phyloP scores from a whole-genome alignment of 2,888 invertebrate species.

The Harmothoe impar region DNA sequence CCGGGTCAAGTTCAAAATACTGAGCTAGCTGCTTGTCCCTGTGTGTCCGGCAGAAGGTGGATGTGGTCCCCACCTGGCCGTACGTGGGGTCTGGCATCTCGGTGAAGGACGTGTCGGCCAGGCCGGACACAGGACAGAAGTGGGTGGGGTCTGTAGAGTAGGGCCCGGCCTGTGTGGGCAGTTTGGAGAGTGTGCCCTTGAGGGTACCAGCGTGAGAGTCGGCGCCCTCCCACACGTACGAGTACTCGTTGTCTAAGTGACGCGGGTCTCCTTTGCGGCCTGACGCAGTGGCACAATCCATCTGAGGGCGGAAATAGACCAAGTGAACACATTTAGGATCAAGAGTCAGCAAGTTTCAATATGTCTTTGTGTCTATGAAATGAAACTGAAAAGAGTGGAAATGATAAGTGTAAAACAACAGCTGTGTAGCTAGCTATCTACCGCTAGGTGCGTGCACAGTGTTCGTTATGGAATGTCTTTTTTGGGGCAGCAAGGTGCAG shows the following conservation, averaged over 20 bases:
- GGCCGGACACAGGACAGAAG: constrained; percentile 48
- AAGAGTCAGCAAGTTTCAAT: background rate
- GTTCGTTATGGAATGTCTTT: background rate
- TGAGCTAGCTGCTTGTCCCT: constrained; percentile 48
- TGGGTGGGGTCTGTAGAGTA: constrained; percentile 41
- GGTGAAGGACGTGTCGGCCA: constrained; percentile 58
- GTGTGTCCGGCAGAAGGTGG: constrained; percentile 55
- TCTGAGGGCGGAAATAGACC: constrained; percentile 39
- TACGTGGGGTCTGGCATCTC: constrained; percentile 35
- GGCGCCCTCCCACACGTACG: constrained; percentile 63
- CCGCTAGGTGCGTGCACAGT: background rate
- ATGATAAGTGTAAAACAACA: background rate
- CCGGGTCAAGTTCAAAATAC: constrained; percentile 57
- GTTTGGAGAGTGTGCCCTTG: constrained; percentile 44
- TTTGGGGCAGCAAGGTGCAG: background rate
- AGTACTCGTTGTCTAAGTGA: constrained; percentile 61
- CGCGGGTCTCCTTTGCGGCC: constrained; percentile 12
- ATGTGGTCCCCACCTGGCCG: constrained; percentile 40
- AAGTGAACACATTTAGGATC: constrained; percentile 6
- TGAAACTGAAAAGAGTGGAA: background rate
- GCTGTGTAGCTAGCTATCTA: background rate
- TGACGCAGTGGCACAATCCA: background rate
- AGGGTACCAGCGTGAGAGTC: constrained; percentile 42
- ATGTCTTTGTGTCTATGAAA: background rate
- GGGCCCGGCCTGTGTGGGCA: background rate